Conservation (phyloP, 2,797 vertebrate genomes). For the Tapera naevia region DNA sequence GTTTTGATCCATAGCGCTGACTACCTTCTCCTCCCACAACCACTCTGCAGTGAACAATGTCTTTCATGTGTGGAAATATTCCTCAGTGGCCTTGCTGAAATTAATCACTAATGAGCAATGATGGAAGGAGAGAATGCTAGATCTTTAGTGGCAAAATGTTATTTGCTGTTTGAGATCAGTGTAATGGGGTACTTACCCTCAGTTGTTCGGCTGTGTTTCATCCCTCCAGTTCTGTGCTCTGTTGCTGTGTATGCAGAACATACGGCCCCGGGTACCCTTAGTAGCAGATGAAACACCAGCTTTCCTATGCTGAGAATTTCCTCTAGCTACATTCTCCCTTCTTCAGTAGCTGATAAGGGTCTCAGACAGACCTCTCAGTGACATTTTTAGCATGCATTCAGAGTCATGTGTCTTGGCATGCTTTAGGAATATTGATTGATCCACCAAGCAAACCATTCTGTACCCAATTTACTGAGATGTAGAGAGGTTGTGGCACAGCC, state of each 20-base stretch:
- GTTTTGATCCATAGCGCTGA: neutral
- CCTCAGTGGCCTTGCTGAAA: neutral
- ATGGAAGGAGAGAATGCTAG: neutral
- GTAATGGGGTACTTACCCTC: neutral
- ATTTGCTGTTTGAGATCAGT: neutral
- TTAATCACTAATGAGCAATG: neutral
- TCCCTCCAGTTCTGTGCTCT: neutral
- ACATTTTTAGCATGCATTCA: neutral
- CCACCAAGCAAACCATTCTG: neutral
- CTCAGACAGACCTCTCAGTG: accelerated
- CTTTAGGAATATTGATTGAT: neutral
- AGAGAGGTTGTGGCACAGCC: neutral
- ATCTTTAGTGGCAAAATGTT: neutral
- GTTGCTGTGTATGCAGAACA: neutral
- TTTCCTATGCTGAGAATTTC: neutral
- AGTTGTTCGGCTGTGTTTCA: neutral
- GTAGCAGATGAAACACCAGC: neutral
- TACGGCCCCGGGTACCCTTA: neutral
- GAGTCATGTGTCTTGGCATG: accelerated
- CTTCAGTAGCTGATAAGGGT: neutral
- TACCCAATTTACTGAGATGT: neutral
- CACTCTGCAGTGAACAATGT: neutral
- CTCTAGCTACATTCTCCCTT: neutral
- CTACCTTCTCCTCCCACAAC: neutral
- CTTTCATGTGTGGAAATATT: neutral